Evolutionary conservation across 2,888 invertebrate genomes (phyloP), one percentile per base, ranked within the genome.

Genomic region (Meloe dianella): DNA sequence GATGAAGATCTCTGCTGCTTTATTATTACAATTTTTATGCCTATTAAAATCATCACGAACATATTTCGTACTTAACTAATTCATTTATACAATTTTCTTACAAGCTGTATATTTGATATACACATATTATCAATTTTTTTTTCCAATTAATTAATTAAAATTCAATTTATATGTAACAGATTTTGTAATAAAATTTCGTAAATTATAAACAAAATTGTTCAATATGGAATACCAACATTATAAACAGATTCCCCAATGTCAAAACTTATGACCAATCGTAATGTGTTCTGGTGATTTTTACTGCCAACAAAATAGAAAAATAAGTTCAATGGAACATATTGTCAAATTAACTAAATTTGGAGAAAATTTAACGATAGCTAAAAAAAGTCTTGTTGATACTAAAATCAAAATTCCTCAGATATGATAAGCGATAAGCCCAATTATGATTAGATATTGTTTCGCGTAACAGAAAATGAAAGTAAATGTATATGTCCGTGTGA

Each of bases 1-100:
- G 82, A 97, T 88, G 80, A 97, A 97, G 62, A 91, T 86, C 14
- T 86, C 84, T 0, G 93, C 89, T 81, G 95, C 93, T 56, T 86
- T 85, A 0, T 87, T 85, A 62, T 88, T 88, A 74, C 92, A 93
- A 10, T 86, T 87, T 79, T 93, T 92, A 81, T 97, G 96, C 57
- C 94, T 85, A 78, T 89, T 90, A 81, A 97, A 97, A 83, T 97
- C 90, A 71, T 88, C 89, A 75, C 85, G 85, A 0, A 86, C 86
- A 79, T 90, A 90, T 69, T 84, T 83, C 72, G 88, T 87, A 17
- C 90, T 90, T 54, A 90, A 72, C 9, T 84, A 80, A 76, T 85
- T 83, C 65, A 89, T 80, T 90, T 90, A 78, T 90, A 90, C 17
- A 90, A 78, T 24, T 84, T 79, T 68, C 86, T 79, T 1, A 89